Evolutionary conservation across 35 echinoderm and acorn worm genomes (phyloP).

Genomic region (Antedon bifida): DNA sequence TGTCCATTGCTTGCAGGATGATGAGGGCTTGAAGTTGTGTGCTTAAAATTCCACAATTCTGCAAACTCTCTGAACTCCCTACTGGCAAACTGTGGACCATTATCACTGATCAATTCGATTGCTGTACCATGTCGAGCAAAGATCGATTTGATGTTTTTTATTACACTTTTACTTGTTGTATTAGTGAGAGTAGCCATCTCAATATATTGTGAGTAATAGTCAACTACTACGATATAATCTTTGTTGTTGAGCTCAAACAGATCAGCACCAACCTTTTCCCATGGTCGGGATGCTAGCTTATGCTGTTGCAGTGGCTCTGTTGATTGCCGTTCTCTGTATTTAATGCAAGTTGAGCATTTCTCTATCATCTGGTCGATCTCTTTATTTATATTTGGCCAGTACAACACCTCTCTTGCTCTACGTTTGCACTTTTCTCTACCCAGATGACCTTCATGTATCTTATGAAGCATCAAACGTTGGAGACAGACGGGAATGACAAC

Average conservation of each 20-base stretch:
- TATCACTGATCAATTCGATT: background rate
- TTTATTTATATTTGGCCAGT: slow-evolving; percentile 13
- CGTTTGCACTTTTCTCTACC: slow-evolving; percentile 28
- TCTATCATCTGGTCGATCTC: background rate
- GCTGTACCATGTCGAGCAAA: slow-evolving; percentile 20
- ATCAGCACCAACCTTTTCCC: slow-evolving; percentile 16
- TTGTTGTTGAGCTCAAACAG: slow-evolving; percentile 1
- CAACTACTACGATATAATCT: slow-evolving; percentile 12
- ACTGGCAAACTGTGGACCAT: background rate
- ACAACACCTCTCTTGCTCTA: slow-evolving; percentile 11
- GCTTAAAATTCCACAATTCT: background rate
- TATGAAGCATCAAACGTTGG: background rate
- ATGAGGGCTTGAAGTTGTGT: background rate
- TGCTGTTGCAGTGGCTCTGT: slow-evolving; percentile 6
- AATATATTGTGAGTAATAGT: slow-evolving; percentile 21
- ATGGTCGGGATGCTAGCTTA: slow-evolving; percentile 13
- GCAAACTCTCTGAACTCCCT: background rate
- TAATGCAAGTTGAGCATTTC: background rate
- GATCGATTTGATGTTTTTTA: background rate
- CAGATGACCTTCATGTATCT: slow-evolving; percentile 14
- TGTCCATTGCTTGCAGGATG: background rate
- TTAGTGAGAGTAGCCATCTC: slow-evolving; percentile 3
- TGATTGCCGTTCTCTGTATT: background rate
- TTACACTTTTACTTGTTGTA: slow-evolving; percentile 2
- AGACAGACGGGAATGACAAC: slow-evolving; percentile 3